phyloP scores from a whole-genome alignment of 2,888 invertebrate species.

The Margaritifera margaritifera region DNA sequence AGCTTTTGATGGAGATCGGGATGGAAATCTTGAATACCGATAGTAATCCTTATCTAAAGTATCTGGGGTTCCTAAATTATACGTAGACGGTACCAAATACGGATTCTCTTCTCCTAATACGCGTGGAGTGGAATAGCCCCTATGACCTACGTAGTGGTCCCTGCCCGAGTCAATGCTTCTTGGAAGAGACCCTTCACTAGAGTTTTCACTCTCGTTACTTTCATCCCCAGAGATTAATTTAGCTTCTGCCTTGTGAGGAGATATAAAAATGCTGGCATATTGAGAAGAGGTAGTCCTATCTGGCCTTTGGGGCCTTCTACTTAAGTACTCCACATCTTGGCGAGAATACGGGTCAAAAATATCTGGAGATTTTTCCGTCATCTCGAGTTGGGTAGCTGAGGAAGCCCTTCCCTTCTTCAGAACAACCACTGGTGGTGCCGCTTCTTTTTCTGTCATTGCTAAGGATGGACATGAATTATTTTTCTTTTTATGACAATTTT shows the following conservation, averaged over 20 bases:
- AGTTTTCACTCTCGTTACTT: slow-evolving; percentile 59
- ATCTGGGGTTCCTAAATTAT: too few relatives aligned
- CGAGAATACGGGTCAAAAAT: slow-evolving; percentile 53
- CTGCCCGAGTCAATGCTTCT: slow-evolving; percentile 60
- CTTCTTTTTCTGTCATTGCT: slow-evolving; percentile 64
- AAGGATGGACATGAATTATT: slow-evolving; percentile 67
- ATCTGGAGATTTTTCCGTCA: slow-evolving; percentile 67
- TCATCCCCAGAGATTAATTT: slow-evolving; percentile 58
- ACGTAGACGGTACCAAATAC: too few relatives aligned
- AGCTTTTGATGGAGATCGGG: slow-evolving; percentile 46
- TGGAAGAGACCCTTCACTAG: slow-evolving; percentile 62
- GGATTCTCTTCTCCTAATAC: too few relatives aligned
- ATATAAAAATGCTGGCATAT: slow-evolving; percentile 67
- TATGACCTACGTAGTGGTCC: slow-evolving; percentile 51
- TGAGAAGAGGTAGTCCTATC: slow-evolving; percentile 52
- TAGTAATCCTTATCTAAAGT: too few relatives aligned
- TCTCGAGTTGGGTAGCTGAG: slow-evolving; percentile 64
- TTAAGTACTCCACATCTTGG: slow-evolving; percentile 42
- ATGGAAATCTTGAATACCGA: too few relatives aligned
- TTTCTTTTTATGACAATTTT: slow-evolving; percentile 62
- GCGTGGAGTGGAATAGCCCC: slow-evolving; percentile 35
- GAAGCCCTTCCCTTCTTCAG: slow-evolving; percentile 66
- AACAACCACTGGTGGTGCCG: slow-evolving; percentile 65
- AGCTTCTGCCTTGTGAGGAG: slow-evolving; percentile 64
- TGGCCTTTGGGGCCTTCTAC: slow-evolving; percentile 47